Evolutionary conservation across 2,797 vertebrate genomes (phyloP), one percentile per base, ranked within the genome.

Genomic region (Notolabrus celidotus): DNA sequence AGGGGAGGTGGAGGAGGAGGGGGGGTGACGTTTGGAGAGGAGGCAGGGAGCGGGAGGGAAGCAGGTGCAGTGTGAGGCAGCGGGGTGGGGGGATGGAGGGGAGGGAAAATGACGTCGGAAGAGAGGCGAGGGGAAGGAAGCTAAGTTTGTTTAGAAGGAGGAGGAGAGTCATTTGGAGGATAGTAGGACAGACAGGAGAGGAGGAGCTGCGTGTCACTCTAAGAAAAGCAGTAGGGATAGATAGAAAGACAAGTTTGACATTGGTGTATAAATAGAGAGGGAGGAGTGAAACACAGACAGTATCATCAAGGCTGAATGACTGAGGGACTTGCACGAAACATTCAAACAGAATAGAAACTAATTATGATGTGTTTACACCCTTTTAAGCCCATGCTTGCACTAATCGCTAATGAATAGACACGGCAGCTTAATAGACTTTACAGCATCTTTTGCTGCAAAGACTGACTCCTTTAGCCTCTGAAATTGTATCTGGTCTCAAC

Each of bases 1-100:
- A 86, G 87, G 73, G 87, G 83, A 39, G 84, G 86, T 92, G 92
- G 91, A 88, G 92, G 91, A 94, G 94, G 27, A 25, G 23, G 16
- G 7, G 47, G 43, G 12, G 84, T 86, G 86, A 91, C 82, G 88
- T 84, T 85, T 81, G 77, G 84, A 86, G 88, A 86, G 79, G 77
- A 85, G 84, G 81, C 62, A 52, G 74, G 66, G 77, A 81, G 85
- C 68, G 33, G 81, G 86, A 88, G 86, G 82, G 72, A 86, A 88
- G 91, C 88, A 89, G 90, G 90, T 91, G 90, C 89, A 86, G 78
- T 25, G 59, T 73, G 69, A 75, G 74, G 75, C 23, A 3, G 59
- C 47, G 47, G 20, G 58, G 50, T 67, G 58, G 20, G 45, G 17
- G 3, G 36, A 20, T 25, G 38, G 45, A 20, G 22, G 54, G 50